phyloP scores from a whole-genome alignment of 2,888 invertebrate species.

The Osedax fenrisi region DNA sequence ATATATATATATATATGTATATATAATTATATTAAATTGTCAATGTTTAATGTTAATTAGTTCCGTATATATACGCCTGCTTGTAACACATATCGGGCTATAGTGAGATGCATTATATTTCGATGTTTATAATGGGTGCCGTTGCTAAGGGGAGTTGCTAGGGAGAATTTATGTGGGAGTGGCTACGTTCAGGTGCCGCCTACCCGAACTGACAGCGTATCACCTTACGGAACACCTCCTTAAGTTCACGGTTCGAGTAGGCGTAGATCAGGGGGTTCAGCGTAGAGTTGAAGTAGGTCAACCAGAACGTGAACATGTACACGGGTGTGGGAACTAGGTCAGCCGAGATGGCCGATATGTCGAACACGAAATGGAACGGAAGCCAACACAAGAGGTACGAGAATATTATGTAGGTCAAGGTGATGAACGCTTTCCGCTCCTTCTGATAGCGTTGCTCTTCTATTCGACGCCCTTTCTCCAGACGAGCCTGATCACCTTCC shows the following conservation, averaged over 20 bases:
- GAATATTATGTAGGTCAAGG: conserved; percentile 33
- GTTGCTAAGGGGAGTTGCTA: too few relatives aligned
- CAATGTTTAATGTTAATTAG: too few relatives aligned
- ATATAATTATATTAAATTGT: too few relatives aligned
- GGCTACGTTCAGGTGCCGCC: neutral
- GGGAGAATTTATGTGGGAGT: too few relatives aligned
- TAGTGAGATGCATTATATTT: too few relatives aligned
- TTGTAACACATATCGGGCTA: too few relatives aligned
- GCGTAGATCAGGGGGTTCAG: conserved; percentile 36
- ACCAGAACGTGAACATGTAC: conserved; percentile 35
- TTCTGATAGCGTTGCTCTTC: neutral
- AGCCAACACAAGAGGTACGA: conserved; percentile 36
- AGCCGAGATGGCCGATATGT: conserved; percentile 34
- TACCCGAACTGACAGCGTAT: conserved; percentile 29
- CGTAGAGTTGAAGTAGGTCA: conserved; percentile 36
- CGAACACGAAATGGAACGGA: conserved; percentile 37
- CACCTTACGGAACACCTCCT: conserved; percentile 31
- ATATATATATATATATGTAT: too few relatives aligned
- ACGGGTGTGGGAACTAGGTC: conserved; percentile 32
- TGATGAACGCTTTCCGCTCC: conserved; percentile 35
- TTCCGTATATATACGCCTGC: too few relatives aligned
- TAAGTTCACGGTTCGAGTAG: conserved; percentile 33
- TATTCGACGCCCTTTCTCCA: neutral
- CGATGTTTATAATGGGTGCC: too few relatives aligned
- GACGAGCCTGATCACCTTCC: too few relatives aligned